These are phyloP conservation scores for Cephus runcator DNA, from an alignment of 2,888 invertebrate species.

Conservation along the genomic window DNA sequence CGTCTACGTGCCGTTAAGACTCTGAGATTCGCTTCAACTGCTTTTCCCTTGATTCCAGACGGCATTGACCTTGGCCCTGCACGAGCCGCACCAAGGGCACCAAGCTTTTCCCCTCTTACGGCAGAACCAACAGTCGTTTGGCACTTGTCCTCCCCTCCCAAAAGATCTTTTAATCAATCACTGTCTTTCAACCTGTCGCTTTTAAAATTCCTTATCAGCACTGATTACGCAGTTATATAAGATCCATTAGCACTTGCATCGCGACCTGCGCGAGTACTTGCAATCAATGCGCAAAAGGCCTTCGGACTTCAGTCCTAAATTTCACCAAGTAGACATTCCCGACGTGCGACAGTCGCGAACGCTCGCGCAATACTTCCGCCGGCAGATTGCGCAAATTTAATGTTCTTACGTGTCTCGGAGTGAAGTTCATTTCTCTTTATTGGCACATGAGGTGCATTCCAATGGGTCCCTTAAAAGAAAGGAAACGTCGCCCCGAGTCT, in stretches of 20 bases:
- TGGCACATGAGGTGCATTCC: neutral
- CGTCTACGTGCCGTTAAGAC: slow-evolving; percentile 41
- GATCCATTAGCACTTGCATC: no score
- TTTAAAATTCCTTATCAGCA: neutral
- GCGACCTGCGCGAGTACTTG: no score
- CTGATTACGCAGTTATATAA: no score
- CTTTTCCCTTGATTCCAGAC: neutral
- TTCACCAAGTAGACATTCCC: neutral
- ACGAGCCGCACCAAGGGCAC: neutral
- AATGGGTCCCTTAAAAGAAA: neutral
- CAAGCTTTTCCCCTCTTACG: neutral
- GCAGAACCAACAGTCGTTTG: no score
- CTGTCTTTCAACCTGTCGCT: no score
- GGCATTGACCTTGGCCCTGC: slow-evolving; percentile 24
- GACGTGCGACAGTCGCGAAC: neutral
- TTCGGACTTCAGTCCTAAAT: neutral
- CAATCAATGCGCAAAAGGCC: neutral
- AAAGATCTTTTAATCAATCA: no score
- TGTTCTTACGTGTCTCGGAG: neutral
- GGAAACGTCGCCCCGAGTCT: neutral
- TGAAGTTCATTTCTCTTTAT: neutral
- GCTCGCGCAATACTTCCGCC: neutral
- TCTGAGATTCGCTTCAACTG: neutral
- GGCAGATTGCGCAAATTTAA: neutral
- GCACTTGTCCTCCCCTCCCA: neutral